Conservation (phyloP, 2,113 vertebrate species). For the Apteryx mantelli region DNA sequence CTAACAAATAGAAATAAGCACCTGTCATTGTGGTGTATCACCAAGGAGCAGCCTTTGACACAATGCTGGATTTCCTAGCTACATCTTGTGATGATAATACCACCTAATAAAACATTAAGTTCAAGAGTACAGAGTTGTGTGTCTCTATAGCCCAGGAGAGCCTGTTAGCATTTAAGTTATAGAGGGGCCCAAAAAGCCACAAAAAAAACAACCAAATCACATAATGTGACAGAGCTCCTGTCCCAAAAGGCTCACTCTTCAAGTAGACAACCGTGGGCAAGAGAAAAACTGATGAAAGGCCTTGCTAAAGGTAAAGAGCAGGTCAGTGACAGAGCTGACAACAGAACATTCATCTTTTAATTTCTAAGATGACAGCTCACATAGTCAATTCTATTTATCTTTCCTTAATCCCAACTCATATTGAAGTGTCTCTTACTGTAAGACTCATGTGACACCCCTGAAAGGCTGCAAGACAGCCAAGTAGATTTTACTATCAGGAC, state of each 20-base stretch:
- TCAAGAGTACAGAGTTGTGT: background rate
- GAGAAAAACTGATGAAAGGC: background rate
- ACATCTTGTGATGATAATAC: background rate
- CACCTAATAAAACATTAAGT: background rate
- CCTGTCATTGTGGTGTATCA: background rate
- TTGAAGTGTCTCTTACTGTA: background rate
- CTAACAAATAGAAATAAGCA: conserved; percentile 19
- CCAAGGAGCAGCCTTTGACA: background rate
- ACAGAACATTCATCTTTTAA: background rate
- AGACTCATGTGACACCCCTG: background rate
- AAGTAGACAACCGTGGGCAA: background rate
- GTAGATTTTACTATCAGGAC: background rate
- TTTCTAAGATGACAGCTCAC: background rate
- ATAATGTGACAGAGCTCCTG: background rate
- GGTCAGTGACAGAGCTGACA: background rate
- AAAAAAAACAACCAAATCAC: background rate
- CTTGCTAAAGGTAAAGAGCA: background rate
- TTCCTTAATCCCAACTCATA: background rate
- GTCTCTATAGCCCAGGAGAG: background rate
- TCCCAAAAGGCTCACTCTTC: background rate
- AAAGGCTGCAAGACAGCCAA: background rate
- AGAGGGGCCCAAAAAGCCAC: background rate
- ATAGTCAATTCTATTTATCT: background rate
- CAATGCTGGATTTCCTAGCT: background rate
- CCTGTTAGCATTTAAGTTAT: background rate